Percentiles rank a stretch among this genome's conserved stretches.
Evolutionary conservation across 2,797 vertebrate genomes (phyloP).

Genomic region (Crenichthys baileyi): DNA sequence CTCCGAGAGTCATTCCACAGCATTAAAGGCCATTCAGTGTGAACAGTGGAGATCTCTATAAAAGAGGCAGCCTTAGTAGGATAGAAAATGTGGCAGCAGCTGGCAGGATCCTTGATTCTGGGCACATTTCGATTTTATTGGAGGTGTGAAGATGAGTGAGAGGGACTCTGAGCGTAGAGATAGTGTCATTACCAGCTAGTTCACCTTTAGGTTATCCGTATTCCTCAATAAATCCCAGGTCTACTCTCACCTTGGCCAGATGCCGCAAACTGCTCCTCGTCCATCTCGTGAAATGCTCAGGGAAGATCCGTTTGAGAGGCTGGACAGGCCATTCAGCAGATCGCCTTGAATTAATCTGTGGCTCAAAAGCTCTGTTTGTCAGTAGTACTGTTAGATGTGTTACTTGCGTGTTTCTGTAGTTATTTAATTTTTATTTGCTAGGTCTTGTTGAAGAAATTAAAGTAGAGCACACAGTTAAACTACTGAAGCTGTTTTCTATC

Average conservation of each 20-base stretch:
- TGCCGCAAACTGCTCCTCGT: slow-evolving; percentile 46
- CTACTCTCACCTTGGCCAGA: slow-evolving; percentile 67
- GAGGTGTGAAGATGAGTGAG: slow-evolving; percentile 48
- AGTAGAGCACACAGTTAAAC: no score
- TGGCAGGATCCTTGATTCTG: slow-evolving; percentile 58
- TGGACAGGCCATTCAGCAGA: slow-evolving; percentile 14
- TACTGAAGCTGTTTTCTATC: background rate
- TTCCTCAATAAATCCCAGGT: slow-evolving; percentile 65
- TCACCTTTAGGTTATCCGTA: slow-evolving; percentile 68
- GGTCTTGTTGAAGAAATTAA: no score
- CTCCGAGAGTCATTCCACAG: slow-evolving; percentile 39
- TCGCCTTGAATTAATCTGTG: slow-evolving; percentile 35
- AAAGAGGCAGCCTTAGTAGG: slow-evolving; percentile 24
- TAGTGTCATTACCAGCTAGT: slow-evolving; percentile 62
- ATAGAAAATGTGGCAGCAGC: slow-evolving; percentile 36
- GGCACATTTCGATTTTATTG: slow-evolving; percentile 60
- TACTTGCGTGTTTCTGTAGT: slow-evolving; percentile 20
- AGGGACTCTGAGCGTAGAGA: slow-evolving; percentile 37
- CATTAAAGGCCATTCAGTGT: slow-evolving; percentile 17
- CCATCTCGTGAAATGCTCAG: slow-evolving; percentile 55
- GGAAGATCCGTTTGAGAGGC: slow-evolving; percentile 15
- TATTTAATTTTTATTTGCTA: background rate
- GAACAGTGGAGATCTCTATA: slow-evolving; percentile 23
- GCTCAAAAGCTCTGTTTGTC: slow-evolving; percentile 39
- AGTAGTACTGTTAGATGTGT: slow-evolving; percentile 30